These are phyloP conservation scores for Pedicia rivosa DNA, from an alignment of 2,888 invertebrate species.

Conservation along the genomic window DNA sequence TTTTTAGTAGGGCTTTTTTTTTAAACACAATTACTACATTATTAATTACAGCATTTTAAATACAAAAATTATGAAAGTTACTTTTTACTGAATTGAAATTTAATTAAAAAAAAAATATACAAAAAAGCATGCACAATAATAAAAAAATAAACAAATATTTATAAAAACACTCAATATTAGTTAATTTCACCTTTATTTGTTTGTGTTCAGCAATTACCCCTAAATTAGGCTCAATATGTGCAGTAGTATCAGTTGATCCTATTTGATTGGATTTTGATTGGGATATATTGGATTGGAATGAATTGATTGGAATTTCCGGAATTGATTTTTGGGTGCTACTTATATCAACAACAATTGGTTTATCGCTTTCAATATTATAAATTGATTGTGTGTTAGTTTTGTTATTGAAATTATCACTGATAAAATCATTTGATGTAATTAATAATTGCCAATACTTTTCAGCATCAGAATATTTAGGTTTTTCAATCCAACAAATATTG, in stretches of 20 bases:
- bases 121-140: no score
- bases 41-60: no score
- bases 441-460: slow-evolving; percentile 41
- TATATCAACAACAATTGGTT: not conserved
- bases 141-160: no score
- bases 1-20: no score
- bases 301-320: not conserved
- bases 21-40: no score
- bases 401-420: slow-evolving; percentile 15
- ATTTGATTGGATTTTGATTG: not conserved
- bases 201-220: not conserved
- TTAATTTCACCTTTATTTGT: slow-evolving; percentile 2
- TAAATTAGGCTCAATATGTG: slow-evolving; percentile 3
- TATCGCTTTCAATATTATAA: not conserved
- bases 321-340: slow-evolving; percentile 3
- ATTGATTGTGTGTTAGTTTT: not conserved
- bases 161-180: no score
- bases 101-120: no score
- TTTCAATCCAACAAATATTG: slow-evolving; percentile 43
- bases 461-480: slow-evolving; percentile 45
- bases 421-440: slow-evolving; percentile 10
- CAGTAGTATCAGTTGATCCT: slow-evolving; percentile 3
- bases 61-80: no score
- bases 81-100: no score
- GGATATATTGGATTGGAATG: not conserved